Evolutionary conservation across 2,797 vertebrate species (phyloP).

Genomic region (Melanotaenia pygmaea): DNA sequence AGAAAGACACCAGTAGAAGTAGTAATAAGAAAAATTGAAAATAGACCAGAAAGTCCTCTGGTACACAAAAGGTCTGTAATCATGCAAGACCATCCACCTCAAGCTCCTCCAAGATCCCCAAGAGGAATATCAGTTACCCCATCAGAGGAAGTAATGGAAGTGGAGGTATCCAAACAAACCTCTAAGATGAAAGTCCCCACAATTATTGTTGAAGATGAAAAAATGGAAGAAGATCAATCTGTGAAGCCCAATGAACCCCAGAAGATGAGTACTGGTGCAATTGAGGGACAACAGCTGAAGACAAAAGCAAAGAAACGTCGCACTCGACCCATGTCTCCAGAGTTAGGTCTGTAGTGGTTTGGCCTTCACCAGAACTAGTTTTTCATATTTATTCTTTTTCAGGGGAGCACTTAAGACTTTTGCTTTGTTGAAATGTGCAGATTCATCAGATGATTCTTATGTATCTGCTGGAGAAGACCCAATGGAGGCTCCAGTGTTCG

Average conservation of each 20-base stretch:
- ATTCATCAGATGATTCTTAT: conserved; percentile 97
- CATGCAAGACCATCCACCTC: conserved; percentile 63
- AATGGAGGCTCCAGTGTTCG: conserved; percentile 93
- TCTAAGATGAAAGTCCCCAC: conserved; percentile 75
- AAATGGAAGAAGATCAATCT: conserved; percentile 67
- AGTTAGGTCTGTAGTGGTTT: conserved; percentile 83
- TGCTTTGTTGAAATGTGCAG: conserved; percentile 74
- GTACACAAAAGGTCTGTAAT: conserved; percentile 69
- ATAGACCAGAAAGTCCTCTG: conserved; percentile 82
- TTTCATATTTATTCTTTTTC: conserved; percentile 13
- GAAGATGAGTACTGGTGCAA: conserved; percentile 43
- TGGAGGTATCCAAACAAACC: conserved; percentile 57
- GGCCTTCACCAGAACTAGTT: not conserved
- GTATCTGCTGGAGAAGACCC: conserved; percentile 96
- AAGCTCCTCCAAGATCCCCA: conserved; percentile 62
- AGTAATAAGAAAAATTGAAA: conserved; percentile 77
- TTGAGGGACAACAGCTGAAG: conserved; percentile 78
- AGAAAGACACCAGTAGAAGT: conserved; percentile 78
- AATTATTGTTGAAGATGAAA: conserved; percentile 84
- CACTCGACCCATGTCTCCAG: conserved; percentile 90
- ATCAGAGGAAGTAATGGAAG: conserved; percentile 82
- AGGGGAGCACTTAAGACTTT: conserved; percentile 5
- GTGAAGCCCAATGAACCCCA: conserved; percentile 53
- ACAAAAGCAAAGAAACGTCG: conserved; percentile 90
- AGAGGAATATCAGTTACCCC: conserved; percentile 53